Percentiles rank a stretch among this genome's conserved stretches.
Evolutionary conservation across 1,140 invertebrate species (phyloP).

Genomic region (Penaeus vannamei): DNA sequence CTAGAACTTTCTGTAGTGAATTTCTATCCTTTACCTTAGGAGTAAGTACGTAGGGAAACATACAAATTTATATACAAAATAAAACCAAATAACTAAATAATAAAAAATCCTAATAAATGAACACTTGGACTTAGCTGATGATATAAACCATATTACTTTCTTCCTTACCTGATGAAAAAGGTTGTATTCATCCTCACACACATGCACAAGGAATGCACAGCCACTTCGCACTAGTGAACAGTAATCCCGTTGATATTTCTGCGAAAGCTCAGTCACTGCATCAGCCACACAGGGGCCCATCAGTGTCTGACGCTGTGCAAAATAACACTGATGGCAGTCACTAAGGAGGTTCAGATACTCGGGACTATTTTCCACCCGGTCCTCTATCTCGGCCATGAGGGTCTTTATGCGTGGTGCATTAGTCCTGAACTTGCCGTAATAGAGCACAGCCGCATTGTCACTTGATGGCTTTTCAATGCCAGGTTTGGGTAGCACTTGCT

Average conservation of each 20-base stretch:
- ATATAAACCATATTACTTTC: constrained; percentile 74
- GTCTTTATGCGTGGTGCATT: constrained; percentile 86
- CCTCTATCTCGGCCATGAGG: constrained; percentile 87
- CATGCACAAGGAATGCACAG: constrained; percentile 90
- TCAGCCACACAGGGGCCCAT: constrained; percentile 83
- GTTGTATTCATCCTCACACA: constrained; percentile 92
- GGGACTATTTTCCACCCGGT: constrained; percentile 72
- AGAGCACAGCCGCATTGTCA: constrained; percentile 89
- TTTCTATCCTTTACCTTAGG: background rate
- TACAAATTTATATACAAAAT: no score
- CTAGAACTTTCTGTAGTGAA: no score
- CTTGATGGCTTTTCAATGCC: constrained; percentile 68
- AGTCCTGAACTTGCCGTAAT: constrained; percentile 95
- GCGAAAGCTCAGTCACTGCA: constrained; percentile 81
- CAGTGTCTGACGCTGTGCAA: constrained; percentile 82
- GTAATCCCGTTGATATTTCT: constrained; percentile 84
- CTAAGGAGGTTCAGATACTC: constrained; percentile 83
- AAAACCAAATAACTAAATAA: no score
- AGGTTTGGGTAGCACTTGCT: constrained; percentile 76
- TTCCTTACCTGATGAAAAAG: constrained; percentile 82
- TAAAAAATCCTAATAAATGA: no score
- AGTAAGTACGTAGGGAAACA: background rate
- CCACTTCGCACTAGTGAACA: constrained; percentile 89
- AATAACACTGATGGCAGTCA: constrained; percentile 91
- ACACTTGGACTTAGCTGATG: no score